Evolutionary conservation across 1,140 invertebrate species (phyloP), one percentile per base, ranked within the genome.

Genomic region (Brachionus rubens): DNA sequence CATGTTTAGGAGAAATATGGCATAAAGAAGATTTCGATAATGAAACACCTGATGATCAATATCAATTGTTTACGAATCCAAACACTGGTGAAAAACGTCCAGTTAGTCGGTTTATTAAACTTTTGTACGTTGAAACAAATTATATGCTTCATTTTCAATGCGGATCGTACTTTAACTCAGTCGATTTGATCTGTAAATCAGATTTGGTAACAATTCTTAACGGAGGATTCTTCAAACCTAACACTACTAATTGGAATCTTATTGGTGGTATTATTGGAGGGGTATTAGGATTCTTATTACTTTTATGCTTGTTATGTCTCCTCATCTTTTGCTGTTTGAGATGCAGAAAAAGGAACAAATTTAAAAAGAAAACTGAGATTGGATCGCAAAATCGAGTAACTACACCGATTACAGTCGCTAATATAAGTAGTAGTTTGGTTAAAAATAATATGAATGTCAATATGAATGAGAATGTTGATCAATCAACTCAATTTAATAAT

Each of bases 251-350:
- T 28, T 36, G 43, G 30, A 21, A 43, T 1, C 46, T 72, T 4
- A 72, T 72, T 50, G n/a, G 19, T 12, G 68, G 68, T 21, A 72
- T 72, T n/a, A 50, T 72, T 10, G 68, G 68, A 48, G 68, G 68
- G 1, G 21, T 72, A 7, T 1, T 72, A 4, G 68, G 68, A 21
- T 48, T 72, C 14, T 24, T 72, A 19, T 54, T 72, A 24, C 46
- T 72, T 30, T n/a, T 72, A 10, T 36, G 21, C 10, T 30, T 72
- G 21, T 33, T 72, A 5, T 12, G 36, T 36, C 24, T 72, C 0
- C 33, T 72, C 4, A 54, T 72, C 36, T 72, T 14, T 40, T 72
- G 68, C n/a, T 72, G 68, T 16, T 21, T 48, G 2, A 36, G 28
- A 6, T 48, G 68, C 30, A 43, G 68, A 40, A 40, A 41, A 72